Evolutionary conservation across 2,113 vertebrate species (phyloP).

Genomic region (Laticauda colubrina): DNA sequence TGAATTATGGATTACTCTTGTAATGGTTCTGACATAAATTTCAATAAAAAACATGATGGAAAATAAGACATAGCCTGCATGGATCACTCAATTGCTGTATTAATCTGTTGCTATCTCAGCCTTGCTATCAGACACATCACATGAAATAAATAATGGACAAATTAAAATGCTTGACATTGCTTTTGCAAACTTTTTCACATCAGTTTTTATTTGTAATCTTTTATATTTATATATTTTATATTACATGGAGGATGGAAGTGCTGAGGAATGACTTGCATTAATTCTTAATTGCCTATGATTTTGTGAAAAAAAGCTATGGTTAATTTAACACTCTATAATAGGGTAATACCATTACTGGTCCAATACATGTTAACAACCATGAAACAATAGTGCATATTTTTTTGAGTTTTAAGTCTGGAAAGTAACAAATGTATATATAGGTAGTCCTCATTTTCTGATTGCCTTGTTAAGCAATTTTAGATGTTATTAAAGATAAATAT

Average conservation of each 20-base stretch:
- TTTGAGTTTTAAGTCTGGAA: neutral
- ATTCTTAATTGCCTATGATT: neutral
- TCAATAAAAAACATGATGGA: conserved; percentile 40
- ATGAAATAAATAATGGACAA: conserved; percentile 30
- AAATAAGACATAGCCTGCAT: conserved; percentile 34
- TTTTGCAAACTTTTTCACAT: neutral
- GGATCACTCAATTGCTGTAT: conserved; percentile 16
- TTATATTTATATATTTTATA: neutral
- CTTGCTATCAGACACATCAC: conserved; percentile 31
- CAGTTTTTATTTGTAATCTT: conserved; percentile 38
- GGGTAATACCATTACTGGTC: neutral
- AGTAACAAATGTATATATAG: neutral
- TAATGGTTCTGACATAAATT: conserved; percentile 48
- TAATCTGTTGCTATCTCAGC: conserved; percentile 27
- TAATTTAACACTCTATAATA: neutral
- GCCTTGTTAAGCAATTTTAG: neutral
- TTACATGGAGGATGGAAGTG: neutral
- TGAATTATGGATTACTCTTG: conserved; percentile 43
- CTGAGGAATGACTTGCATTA: neutral
- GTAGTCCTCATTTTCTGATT: neutral
- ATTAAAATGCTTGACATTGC: neutral
- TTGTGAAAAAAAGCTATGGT: conserved; percentile 16
- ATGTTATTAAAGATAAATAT: no score
- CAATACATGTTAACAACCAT: neutral
- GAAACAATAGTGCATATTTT: neutral